Base-by-base conservation (phyloP, 2,888 invertebrate species). In the Hoplodrina blanda region DNA sequence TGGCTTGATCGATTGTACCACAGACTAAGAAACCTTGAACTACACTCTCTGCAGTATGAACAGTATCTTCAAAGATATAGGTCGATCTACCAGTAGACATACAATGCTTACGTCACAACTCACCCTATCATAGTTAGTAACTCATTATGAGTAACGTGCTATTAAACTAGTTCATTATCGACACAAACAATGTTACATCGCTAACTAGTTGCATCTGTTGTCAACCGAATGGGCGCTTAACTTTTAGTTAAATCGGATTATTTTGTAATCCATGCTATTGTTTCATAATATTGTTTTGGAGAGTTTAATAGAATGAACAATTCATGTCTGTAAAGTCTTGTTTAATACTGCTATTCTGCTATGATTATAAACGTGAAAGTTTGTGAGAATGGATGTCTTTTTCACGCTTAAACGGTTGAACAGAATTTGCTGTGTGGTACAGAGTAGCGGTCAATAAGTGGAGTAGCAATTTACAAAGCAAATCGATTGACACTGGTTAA, bases 161-260 rank as follows among this genome's bases (percentile, higher is more conserved):
- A 53, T 13, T 20, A 4, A 56, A 52, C 52, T 76, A 62, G 71
- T 57, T 61, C n/a, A 62, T 74, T 72, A 71, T 19, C 11, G 49
- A 53, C 55, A 60, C 71, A 50, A 77, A 70, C 57, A 61, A 56
- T 20, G 76, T 53, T 44, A 25, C 17, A 11, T 49, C 56, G 49
- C 49, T 52, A 53, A 49, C 49, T 50, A 53, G 56, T 57, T 52
- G 52, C 59, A 54, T 74, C 53, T 33, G 77, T 62, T 44, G 10
- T 17, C 44, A 37, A 50, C 13, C 50, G 41, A 76, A 62, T 69
- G 13, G 50, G 7, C 53, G 25, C 17, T 46, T 4, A 55, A 60
- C 50, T 78, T 60, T 52, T 25, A 55, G 30, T 46, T 44, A 25
- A 50, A 62, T 62, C 62, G n/a, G 50, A 72, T 78, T 63, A 41